phyloP scores from a whole-genome alignment of 2,888 invertebrate species.

The Drosophila phalerata region DNA sequence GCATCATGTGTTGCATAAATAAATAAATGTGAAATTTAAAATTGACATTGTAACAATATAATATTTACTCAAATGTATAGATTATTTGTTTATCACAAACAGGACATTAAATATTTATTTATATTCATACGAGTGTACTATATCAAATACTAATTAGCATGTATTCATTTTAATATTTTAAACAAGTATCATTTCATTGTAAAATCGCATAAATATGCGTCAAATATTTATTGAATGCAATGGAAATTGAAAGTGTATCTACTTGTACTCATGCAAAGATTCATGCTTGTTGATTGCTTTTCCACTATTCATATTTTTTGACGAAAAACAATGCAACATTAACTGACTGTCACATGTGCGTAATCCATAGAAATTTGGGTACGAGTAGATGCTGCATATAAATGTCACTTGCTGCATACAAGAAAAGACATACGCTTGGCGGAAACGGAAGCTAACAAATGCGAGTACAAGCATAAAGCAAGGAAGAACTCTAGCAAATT shows the following conservation, averaged over 20 bases:
- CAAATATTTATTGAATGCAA: background rate
- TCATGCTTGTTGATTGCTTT: background rate
- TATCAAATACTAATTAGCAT: slow-evolving; percentile 9
- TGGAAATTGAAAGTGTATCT: slow-evolving; percentile 13
- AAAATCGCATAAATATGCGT: background rate
- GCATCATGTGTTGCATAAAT: slow-evolving; percentile 6
- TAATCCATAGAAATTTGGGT: slow-evolving; percentile 11
- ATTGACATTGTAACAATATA: slow-evolving; percentile 13
- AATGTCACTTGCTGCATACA: slow-evolving; percentile 28
- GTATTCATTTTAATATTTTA: background rate
- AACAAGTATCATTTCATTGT: background rate
- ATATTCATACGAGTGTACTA: background rate
- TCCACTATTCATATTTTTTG: background rate
- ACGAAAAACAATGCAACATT: slow-evolving; percentile 16
- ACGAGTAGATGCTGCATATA: slow-evolving; percentile 22
- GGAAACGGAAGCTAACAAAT: slow-evolving; percentile 28
- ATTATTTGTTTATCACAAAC: slow-evolving; percentile 11
- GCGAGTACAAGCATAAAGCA: slow-evolving; percentile 7
- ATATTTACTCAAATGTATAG: background rate
- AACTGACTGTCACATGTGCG: slow-evolving; percentile 8
- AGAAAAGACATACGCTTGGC: slow-evolving; percentile 13
- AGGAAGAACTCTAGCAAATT: slow-evolving; percentile 15
- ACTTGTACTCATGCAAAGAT: background rate
- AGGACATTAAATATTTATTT: slow-evolving; percentile 7
- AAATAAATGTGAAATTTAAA: slow-evolving; percentile 6